Evolutionary conservation across 2,888 invertebrate genomes (phyloP).

Genomic region (Steinernema carpocapsae): DNA sequence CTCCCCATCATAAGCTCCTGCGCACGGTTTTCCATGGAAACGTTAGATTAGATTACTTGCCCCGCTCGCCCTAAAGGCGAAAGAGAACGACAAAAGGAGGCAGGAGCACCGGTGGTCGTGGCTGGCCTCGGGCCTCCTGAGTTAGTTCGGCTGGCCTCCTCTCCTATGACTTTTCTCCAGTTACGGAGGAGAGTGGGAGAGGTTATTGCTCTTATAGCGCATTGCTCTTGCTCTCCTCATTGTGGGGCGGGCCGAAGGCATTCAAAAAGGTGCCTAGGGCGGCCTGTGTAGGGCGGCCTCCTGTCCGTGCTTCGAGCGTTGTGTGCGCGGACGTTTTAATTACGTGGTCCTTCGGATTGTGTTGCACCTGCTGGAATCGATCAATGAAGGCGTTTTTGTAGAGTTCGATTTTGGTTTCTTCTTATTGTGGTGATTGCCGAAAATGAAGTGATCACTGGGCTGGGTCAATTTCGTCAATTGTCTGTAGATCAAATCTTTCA

Average conservation of each 20-base stretch:
- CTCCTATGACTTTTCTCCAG: no score
- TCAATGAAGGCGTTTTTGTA: slow-evolving; percentile 26
- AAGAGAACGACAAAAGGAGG: neutral
- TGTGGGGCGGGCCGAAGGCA: no score
- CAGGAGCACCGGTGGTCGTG: neutral
- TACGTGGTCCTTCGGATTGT: slow-evolving; percentile 16
- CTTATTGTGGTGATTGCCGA: no score
- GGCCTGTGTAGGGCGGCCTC: no score
- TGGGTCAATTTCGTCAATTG: neutral
- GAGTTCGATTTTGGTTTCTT: no score
- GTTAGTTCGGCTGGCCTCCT: no score
- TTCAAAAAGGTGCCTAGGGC: no score
- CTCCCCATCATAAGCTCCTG: no score
- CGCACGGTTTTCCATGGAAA: slow-evolving; percentile 3
- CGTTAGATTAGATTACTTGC: slow-evolving; percentile 24
- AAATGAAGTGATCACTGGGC: neutral
- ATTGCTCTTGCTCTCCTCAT: neutral
- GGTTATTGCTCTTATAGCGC: neutral
- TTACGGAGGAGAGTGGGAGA: no score
- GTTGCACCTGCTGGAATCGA: slow-evolving; percentile 16
- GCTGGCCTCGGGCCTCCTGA: neutral
- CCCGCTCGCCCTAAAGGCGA: no score
- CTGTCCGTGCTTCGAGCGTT: slow-evolving; percentile 1
- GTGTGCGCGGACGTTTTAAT: slow-evolving; percentile 17
- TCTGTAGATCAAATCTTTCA: no score